Evolutionary conservation across 2,113 vertebrate species (phyloP).

Genomic region (Pelodiscus sinensis): DNA sequence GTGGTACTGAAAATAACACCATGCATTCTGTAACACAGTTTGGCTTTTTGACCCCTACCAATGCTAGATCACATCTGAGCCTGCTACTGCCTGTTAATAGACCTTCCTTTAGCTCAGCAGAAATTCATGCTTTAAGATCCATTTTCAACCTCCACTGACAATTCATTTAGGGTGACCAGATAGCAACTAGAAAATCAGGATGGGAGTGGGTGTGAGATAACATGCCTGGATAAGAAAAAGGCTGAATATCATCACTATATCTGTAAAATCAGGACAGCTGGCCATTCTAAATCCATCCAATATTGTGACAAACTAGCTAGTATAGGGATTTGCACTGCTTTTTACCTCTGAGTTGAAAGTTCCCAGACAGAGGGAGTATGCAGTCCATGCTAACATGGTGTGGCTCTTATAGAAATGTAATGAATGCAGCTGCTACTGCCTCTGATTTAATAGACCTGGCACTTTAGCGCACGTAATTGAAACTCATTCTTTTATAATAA

Average conservation of each 20-base stretch:
- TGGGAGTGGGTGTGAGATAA: too few species aligned
- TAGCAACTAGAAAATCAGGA: too few species aligned
- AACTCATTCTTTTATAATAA: not conserved
- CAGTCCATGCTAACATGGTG: not conserved
- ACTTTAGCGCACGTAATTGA: not conserved
- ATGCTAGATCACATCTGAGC: not conserved
- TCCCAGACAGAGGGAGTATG: not conserved
- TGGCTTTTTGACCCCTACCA: fast-evolving
- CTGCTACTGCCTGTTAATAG: not conserved
- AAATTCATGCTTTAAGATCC: fast-evolving
- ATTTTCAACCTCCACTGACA: not conserved
- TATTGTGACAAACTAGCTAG: not conserved
- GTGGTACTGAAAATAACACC: not conserved
- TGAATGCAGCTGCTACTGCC: not conserved
- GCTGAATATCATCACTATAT: too few species aligned
- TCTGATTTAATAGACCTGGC: not conserved
- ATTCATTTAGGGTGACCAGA: not conserved
- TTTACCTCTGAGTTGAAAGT: not conserved
- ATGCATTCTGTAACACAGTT: not conserved
- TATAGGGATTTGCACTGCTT: fast-evolving
- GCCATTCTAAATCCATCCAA: not conserved
- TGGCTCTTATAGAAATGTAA: not conserved
- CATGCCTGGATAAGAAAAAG: too few species aligned
- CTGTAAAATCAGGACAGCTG: too few species aligned
- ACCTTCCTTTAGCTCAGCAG: not conserved